phyloP scores from a whole-genome alignment of 2,113 vertebrate genomes.

The Oreotrochilus melanogaster region DNA sequence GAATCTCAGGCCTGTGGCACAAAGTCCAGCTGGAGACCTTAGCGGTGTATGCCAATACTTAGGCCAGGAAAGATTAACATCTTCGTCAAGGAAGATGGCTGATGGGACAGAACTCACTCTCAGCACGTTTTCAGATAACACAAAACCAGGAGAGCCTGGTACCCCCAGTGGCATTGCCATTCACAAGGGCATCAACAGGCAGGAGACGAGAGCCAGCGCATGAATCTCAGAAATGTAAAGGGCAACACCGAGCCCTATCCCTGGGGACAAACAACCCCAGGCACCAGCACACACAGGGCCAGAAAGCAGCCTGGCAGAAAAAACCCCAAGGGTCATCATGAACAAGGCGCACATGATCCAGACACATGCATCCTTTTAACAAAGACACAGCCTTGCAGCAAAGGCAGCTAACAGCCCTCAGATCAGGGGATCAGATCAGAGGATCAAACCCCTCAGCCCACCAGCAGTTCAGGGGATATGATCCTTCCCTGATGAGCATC shows the following conservation, averaged over 20 bases:
- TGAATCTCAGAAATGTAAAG: background rate
- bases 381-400: background rate
- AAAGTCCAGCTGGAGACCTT: too few species aligned
- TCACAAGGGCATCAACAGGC: too few species aligned
- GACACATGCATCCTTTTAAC: accelerated
- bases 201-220: background rate
- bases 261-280: background rate
- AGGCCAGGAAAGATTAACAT: too few species aligned
- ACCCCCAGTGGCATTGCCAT: too few species aligned
- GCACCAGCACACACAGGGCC: background rate
- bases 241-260: background rate
- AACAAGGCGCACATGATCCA: background rate
- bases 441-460: too few species aligned
- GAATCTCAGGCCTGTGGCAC: background rate
- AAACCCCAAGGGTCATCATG: background rate
- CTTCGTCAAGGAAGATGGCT: too few species aligned
- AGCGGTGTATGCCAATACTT: too few species aligned
- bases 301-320: background rate
- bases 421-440: too few species aligned
- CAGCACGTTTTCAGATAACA: too few species aligned
- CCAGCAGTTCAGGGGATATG: background rate
- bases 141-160: too few species aligned
- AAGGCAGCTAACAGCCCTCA: background rate
- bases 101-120: too few species aligned
- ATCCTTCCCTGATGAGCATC: background rate